Percentiles rank a stretch among this genome's conserved stretches.
These are phyloP conservation scores for Trichopria drosophilae DNA, from an alignment of 2,888 invertebrate species.

Conservation along the genomic window DNA sequence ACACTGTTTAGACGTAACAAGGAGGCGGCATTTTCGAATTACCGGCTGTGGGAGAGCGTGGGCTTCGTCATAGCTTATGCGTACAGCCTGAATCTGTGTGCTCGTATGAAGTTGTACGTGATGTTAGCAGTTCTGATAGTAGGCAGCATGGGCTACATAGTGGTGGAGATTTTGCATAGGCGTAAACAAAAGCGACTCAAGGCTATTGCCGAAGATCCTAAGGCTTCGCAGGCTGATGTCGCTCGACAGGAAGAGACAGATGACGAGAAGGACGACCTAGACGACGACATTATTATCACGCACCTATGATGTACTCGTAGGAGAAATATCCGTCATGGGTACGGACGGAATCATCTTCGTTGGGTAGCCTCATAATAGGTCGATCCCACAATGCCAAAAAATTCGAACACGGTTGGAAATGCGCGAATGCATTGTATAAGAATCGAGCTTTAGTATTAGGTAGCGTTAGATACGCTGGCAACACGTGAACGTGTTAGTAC, in stretches of 20 bases:
- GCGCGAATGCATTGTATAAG: too few species aligned
- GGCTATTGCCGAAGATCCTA: constrained; percentile 71
- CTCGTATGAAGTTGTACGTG: constrained; percentile 83
- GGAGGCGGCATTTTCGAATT: constrained; percentile 91
- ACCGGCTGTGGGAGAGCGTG: constrained; percentile 85
- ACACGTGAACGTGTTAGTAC: too few species aligned
- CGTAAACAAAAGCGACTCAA: constrained; percentile 76
- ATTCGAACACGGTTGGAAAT: too few species aligned
- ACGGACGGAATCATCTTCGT: too few species aligned
- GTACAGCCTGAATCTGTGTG: constrained; percentile 84
- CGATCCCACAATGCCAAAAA: too few species aligned
- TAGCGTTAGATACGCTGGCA: too few species aligned
- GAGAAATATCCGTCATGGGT: too few species aligned
- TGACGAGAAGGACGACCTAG: constrained; percentile 84
- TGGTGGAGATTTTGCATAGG: constrained; percentile 81
- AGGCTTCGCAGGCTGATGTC: constrained; percentile 70
- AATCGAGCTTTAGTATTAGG: too few species aligned
- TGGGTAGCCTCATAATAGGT: too few species aligned
- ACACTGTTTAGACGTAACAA: constrained; percentile 85
- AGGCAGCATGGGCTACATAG: constrained; percentile 76
- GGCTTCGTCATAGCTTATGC: constrained; percentile 90
- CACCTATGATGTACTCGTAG: constrained; percentile 65
- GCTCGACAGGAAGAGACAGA: constrained; percentile 75
- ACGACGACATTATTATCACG: constrained; percentile 85
- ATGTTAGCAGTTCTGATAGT: constrained; percentile 75